Base-by-base conservation (phyloP, 1,140 invertebrate species). In the Battus philenor region DNA sequence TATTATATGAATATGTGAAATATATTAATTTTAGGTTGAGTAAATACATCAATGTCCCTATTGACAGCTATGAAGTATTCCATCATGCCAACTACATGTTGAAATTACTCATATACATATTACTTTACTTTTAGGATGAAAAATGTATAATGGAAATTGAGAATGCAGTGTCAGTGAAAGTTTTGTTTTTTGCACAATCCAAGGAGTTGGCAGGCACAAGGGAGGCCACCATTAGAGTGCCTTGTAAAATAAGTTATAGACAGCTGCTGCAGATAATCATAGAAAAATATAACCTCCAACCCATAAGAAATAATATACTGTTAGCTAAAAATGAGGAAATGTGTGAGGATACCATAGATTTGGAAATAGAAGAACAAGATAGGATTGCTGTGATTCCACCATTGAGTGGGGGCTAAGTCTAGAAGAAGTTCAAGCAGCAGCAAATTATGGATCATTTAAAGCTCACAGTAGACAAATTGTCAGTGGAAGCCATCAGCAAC, bases 111-210 rank as follows among this genome's bases (percentile, higher is more conserved):
- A n/a, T n/a, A n/a, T n/a, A n/a, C n/a, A n/a, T n/a, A n/a, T n/a
- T n/a, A n/a, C n/a, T n/a, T n/a, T n/a, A n/a, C n/a, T n/a, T n/a
- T n/a, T n/a, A n/a, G n/a, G n/a, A n/a, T n/a, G n/a, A n/a, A 81
- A 71, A 33, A 66, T 72, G 60, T 75, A 80, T 62, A 62, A 84
- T 84, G 80, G 80, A 84, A 67, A 74, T 72, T 63, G 70, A 69
- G 10, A 50, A 73, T 68, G 54, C 27, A 34, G 77, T 89, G 2
- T 78, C 77, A 32, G 88, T 94, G 30, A 92, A 90, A 75, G 59
- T 97, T 30, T 76, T 96, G 54, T 96, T 97, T 85, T 97, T 97
- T 84, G 95, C 94, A 7, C 93, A 93, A 88, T 93, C 95, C 41
- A 91, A 92, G 68, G 95, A 97, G 78, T 72, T 96, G 46, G 87